Evolutionary conservation across 2,888 invertebrate species (phyloP).

Genomic region (Apotomis betuletana): DNA sequence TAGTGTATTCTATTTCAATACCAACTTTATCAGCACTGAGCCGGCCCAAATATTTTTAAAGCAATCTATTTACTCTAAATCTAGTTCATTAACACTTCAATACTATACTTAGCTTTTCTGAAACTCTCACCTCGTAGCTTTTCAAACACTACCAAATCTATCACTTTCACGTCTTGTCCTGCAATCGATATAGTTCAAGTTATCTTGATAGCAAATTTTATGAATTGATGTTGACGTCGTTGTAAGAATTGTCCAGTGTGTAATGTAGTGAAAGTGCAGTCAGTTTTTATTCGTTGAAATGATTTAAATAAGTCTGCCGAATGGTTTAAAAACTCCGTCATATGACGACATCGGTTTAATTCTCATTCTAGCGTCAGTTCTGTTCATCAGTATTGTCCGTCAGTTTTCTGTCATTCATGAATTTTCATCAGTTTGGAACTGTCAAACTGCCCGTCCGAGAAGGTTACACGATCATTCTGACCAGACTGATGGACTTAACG

Average conservation of each 20-base stretch:
- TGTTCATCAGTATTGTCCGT: too few species aligned
- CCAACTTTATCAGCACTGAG: not conserved
- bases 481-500: too few species aligned
- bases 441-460: too few species aligned
- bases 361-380: too few species aligned
- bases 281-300: constrained; percentile 7
- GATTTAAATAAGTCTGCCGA: not conserved
- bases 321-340: too few species aligned
- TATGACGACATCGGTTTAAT: too few species aligned
- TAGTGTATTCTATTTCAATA: too few species aligned
- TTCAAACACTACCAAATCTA: constrained; percentile 20
- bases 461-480: too few species aligned
- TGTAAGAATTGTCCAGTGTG: constrained; percentile 59
- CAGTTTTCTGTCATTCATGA: too few species aligned
- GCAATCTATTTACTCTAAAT: not conserved
- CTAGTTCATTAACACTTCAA: not conserved
- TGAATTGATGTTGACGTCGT: constrained; percentile 50
- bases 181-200: constrained; percentile 21
- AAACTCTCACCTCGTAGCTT: constrained; percentile 16
- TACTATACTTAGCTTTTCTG: constrained; percentile 10
- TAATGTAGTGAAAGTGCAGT: constrained; percentile 43
- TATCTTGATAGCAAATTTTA: constrained; percentile 34
- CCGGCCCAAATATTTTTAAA: not conserved
- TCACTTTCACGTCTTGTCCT: constrained; percentile 29
- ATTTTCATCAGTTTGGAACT: too few species aligned